Evolutionary conservation across 2,888 invertebrate species (phyloP).

Genomic region (Rhorus exstirpatorius): DNA sequence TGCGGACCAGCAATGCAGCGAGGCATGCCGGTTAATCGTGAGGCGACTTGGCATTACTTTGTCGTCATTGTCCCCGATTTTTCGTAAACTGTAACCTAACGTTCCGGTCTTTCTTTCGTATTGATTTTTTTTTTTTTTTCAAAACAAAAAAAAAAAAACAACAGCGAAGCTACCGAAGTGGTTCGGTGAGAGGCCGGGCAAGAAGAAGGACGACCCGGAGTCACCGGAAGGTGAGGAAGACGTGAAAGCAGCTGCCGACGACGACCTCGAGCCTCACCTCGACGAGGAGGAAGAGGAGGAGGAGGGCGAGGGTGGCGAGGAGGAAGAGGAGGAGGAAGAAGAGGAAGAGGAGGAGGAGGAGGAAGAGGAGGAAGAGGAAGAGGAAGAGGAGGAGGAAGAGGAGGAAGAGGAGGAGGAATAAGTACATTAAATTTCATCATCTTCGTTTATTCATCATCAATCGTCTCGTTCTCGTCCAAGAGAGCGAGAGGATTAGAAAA

Average conservation of each 20-base stretch:
- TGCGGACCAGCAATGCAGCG: no score
- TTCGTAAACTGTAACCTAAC: no score
- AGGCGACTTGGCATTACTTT: no score
- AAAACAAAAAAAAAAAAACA: constrained; percentile 64
- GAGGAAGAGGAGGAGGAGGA: constrained; percentile 79
- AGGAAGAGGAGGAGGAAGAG: constrained; percentile 84
- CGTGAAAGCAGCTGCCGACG: constrained; percentile 92
- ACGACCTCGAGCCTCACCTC: constrained; percentile 90
- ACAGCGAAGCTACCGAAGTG: constrained; percentile 97
- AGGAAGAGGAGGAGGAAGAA: constrained; percentile 89
- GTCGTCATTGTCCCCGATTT: no score
- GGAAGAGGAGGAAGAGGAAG: constrained; percentile 81
- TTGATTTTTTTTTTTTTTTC: constrained; percentile 19
- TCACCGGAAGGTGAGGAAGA: constrained; percentile 97
- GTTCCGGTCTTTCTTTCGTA: no score
- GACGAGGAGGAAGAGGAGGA: constrained; percentile 90
- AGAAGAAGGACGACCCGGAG: constrained; percentile 95
- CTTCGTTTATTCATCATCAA: constrained; percentile 55
- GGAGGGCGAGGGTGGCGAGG: constrained; percentile 91
- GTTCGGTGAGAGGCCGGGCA: constrained; percentile 98
- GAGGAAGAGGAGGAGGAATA: constrained; percentile 82
- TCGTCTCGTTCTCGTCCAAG: constrained; percentile 57
- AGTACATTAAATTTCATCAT: constrained; percentile 71
- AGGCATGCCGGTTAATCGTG: no score
- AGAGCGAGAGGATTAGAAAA: constrained; percentile 39